Evolutionary conservation across 1,140 invertebrate species (phyloP).

Genomic region (Ridgeia piscesae): DNA sequence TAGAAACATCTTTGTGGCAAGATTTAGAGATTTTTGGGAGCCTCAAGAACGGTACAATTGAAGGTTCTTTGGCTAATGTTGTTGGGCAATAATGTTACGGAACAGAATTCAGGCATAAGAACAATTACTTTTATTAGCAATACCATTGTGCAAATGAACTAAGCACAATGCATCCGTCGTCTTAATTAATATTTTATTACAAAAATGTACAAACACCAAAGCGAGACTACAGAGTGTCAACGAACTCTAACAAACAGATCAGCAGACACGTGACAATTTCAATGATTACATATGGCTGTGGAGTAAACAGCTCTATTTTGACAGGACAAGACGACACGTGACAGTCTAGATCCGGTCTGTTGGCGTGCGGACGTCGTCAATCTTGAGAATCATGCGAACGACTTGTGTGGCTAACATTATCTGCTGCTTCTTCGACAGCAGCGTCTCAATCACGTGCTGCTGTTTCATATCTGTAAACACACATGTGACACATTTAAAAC

Average conservation of each 20-base stretch:
- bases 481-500: not conserved
- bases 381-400: conserved; percentile 99
- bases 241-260: not conserved
- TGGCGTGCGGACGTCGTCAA: conserved; percentile 88
- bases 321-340: not conserved
- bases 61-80: too few species aligned
- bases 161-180: not conserved
- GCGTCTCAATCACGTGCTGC: conserved; percentile 94
- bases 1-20: too few species aligned
- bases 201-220: conserved; percentile 1
- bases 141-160: not conserved
- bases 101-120: not conserved
- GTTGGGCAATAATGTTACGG: not conserved
- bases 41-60: too few species aligned
- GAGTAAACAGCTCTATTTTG: not conserved
- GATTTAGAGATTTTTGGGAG: too few species aligned
- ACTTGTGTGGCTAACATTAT: conserved; percentile 90
- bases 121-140: not conserved
- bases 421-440: conserved; percentile 97
- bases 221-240: not conserved
- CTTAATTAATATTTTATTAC: not conserved
- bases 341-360: conserved; percentile 3
- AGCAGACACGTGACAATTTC: not conserved
- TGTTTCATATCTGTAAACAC: conserved; percentile 86
- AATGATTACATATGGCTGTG: not conserved